A percentile compares a stretch with the other conserved stretches of the same genome.
These are phyloP conservation scores for Chanos chanos DNA, from an alignment of 2,797 vertebrate species.

Conservation along the genomic window DNA sequence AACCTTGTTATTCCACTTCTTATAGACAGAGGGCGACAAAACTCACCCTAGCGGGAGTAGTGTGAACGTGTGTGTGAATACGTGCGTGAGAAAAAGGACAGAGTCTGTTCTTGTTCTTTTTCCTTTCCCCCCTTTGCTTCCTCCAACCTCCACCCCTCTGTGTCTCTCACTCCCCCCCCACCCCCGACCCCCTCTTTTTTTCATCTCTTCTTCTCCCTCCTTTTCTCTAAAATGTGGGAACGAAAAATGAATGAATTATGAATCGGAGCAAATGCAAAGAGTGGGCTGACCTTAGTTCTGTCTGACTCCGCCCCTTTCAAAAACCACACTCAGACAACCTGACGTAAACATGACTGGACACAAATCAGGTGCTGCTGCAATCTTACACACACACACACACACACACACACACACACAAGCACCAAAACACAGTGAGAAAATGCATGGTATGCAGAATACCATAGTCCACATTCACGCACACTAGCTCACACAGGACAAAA, in stretches of 20 bases:
- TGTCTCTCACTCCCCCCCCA: background rate
- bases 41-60: too few species aligned
- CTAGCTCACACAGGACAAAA: too few species aligned
- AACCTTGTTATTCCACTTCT: too few species aligned
- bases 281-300: background rate
- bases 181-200: background rate
- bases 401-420: background rate
- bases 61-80: too few species aligned
- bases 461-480: too few species aligned
- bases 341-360: background rate
- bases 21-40: too few species aligned
- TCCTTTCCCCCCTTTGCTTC: background rate
- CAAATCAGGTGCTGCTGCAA: too few species aligned
- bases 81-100: too few species aligned
- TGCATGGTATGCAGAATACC: too few species aligned
- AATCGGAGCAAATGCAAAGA: background rate
- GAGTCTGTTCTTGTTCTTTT: background rate
- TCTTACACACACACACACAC: background rate
- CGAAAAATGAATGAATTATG: conserved; percentile 1
- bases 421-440: background rate
- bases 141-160: too few species aligned
- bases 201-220: background rate
- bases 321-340: background rate
- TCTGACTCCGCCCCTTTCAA: background rate
- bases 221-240: background rate